Conservation (phyloP, 2,797 vertebrate genomes). For the Myotis myotis region DNA sequence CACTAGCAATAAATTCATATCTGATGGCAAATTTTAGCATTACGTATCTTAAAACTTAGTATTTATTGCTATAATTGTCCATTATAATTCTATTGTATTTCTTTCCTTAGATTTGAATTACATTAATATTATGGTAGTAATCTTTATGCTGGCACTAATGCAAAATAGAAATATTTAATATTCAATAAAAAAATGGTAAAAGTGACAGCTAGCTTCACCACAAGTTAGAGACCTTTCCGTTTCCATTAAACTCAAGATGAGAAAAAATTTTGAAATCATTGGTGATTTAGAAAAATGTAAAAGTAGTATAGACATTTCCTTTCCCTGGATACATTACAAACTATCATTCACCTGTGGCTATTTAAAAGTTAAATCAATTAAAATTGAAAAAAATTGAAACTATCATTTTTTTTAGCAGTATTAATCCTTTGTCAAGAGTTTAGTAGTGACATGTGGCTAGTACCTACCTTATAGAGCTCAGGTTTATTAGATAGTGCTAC, state of each 20-base stretch:
- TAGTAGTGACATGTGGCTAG: not conserved
- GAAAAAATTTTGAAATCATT: not conserved
- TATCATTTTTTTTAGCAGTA: not conserved
- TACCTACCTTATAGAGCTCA: not conserved
- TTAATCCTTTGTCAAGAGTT: not conserved
- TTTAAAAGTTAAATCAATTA: not conserved
- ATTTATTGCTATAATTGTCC: not conserved
- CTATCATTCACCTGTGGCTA: not conserved
- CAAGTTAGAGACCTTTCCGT: not conserved
- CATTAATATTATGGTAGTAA: not conserved
- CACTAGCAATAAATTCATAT: not conserved
- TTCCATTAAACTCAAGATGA: not conserved
- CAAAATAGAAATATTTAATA: not conserved
- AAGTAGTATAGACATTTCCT: not conserved
- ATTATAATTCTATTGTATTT: not conserved
- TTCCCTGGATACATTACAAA: not conserved
- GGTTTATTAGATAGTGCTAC: not conserved
- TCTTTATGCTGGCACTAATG: not conserved
- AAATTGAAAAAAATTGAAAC: not conserved
- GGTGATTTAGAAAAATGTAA: not conserved
- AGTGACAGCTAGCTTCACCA: not conserved
- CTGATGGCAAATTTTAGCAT: not conserved
- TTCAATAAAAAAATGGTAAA: not conserved
- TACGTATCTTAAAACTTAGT: not conserved
- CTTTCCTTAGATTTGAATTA: not conserved